Conservation (phyloP, 2,113 vertebrate species). For the Toxotes jaculatrix region DNA sequence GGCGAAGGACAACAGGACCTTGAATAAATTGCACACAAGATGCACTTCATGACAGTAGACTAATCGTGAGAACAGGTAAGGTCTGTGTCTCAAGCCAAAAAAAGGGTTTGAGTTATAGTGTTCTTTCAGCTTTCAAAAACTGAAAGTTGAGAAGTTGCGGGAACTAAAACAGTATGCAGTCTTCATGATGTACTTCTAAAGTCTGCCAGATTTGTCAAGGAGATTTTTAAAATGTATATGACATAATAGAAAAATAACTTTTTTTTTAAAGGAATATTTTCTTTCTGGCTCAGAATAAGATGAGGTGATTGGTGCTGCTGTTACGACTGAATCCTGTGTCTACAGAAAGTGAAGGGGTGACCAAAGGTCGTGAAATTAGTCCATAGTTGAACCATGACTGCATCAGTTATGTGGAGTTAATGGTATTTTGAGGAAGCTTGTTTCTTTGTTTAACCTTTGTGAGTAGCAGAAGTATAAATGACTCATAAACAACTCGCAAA, state of each 20-base stretch:
- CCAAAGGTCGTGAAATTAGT: not conserved
- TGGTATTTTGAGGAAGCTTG: not conserved
- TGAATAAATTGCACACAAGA: slow-evolving; percentile 56
- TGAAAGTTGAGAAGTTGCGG: slow-evolving; percentile 5
- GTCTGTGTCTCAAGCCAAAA: slow-evolving; percentile 41
- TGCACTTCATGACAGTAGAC: slow-evolving; percentile 50
- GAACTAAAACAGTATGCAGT: not conserved
- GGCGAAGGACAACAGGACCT: slow-evolving; percentile 69
- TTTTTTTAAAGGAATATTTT: not conserved
- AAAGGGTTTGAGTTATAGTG: slow-evolving; percentile 51
- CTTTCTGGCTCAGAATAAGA: not conserved
- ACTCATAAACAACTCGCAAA: too few species aligned
- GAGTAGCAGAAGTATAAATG: too few species aligned
- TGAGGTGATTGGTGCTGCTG: not conserved
- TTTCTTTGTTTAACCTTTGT: too few species aligned
- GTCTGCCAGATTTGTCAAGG: not conserved
- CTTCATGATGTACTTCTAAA: slow-evolving; percentile 6
- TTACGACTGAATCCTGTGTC: not conserved
- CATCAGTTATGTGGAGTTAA: not conserved
- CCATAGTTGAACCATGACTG: too few species aligned
- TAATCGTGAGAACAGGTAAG: slow-evolving; percentile 50
- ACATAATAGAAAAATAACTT: not conserved
- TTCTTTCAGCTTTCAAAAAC: slow-evolving; percentile 23
- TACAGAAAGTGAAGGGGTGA: not conserved
- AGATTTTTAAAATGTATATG: not conserved